Evolutionary conservation across 2,797 vertebrate genomes (phyloP).

Genomic region (Sphenopsis melanotis): DNA sequence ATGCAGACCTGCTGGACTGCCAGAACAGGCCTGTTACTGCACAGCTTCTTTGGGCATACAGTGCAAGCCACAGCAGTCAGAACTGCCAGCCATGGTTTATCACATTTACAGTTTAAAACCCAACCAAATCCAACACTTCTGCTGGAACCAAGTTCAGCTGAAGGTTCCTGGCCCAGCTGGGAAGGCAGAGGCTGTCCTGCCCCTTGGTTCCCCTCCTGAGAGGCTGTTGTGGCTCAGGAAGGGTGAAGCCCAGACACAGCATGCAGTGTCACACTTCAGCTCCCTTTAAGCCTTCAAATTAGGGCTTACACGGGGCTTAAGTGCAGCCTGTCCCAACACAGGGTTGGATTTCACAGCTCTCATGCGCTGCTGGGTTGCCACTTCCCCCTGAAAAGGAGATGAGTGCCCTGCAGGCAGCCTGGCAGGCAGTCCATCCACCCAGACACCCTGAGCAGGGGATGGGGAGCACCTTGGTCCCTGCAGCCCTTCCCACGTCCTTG

Average conservation of each 20-base stretch:
- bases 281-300: neutral
- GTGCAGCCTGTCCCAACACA: neutral
- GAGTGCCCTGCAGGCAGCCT: neutral
- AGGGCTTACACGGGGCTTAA: neutral
- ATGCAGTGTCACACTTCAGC: neutral
- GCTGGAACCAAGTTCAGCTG: neutral
- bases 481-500: accelerated
- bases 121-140: neutral
- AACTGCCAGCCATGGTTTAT: neutral
- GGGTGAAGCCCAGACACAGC: neutral
- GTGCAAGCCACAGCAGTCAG: neutral
- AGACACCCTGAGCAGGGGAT: neutral
- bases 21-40: neutral
- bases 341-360: neutral
- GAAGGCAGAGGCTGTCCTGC: neutral
- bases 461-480: accelerated
- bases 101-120: neutral
- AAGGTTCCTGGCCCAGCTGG: neutral
- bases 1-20: neutral
- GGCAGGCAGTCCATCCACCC: too few relatives aligned
- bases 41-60: neutral
- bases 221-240: neutral
- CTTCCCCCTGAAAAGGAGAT: neutral
- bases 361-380: neutral
- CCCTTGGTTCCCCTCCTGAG: neutral